phyloP scores from a whole-genome alignment of 2,888 invertebrate genomes.

The Isoperla grammatica region DNA sequence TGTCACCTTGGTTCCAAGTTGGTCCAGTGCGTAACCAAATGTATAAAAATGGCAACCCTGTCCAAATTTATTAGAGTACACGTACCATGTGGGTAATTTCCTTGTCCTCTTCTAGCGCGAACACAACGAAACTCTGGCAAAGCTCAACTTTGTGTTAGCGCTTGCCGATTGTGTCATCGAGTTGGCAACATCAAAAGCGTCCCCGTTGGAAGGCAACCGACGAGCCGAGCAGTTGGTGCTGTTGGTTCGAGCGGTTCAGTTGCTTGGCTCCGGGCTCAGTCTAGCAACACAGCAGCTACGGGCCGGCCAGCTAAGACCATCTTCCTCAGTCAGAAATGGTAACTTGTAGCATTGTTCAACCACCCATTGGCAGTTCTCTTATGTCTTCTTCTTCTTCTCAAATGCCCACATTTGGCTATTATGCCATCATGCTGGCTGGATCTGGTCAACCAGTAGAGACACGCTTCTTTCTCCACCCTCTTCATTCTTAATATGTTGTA shows the following conservation, averaged over 20 bases:
- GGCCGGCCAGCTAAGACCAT: conserved; percentile 79
- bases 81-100: too few relatives aligned
- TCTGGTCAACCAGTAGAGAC: too few relatives aligned
- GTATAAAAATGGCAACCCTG: too few relatives aligned
- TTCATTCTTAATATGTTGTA: too few relatives aligned
- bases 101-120: conserved; percentile 60
- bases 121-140: conserved; percentile 94
- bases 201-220: conserved; percentile 57
- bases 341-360: conserved; percentile 35
- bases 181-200: conserved; percentile 72
- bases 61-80: too few relatives aligned
- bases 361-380: background rate
- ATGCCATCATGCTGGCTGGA: too few relatives aligned
- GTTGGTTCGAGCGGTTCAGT: conserved; percentile 84
- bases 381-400: too few relatives aligned
- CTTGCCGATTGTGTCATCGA: conserved; percentile 92
- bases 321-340: conserved; percentile 87
- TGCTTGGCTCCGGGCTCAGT: conserved; percentile 80
- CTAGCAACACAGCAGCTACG: conserved; percentile 83
- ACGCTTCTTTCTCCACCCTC: too few relatives aligned
- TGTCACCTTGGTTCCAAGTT: too few relatives aligned
- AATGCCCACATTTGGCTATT: too few relatives aligned
- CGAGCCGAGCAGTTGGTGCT: conserved; percentile 78
- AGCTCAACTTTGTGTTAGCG: conserved; percentile 95
- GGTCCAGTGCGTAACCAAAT: too few relatives aligned